Evolutionary conservation across 2,888 invertebrate species (phyloP).

Genomic region (Ophion costatus): DNA sequence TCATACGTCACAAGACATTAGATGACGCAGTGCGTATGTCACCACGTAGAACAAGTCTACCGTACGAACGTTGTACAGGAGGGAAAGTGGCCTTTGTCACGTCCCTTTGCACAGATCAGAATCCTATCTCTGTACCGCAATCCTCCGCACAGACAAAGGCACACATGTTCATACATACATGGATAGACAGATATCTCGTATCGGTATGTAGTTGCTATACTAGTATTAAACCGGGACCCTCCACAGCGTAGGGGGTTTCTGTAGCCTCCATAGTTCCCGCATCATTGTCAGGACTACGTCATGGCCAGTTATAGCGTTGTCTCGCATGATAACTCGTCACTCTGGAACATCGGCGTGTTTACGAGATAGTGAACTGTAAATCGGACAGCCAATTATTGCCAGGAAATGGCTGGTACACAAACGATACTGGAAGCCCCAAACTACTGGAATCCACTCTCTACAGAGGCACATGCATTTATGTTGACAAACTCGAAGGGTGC

Average conservation of each 20-base stretch:
- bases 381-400: slow-evolving; percentile 23
- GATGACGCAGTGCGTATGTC: slow-evolving; percentile 54
- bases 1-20: slow-evolving; percentile 78
- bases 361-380: slow-evolving; percentile 27
- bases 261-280: slow-evolving; percentile 31
- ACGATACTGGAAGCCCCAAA: neutral
- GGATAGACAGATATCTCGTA: neutral
- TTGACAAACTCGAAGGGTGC: neutral
- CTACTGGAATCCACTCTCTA: neutral
- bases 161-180: neutral
- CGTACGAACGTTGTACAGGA: neutral
- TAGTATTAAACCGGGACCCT: slow-evolving; percentile 35
- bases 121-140: slow-evolving; percentile 63
- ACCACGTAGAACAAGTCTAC: slow-evolving; percentile 18
- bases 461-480: neutral
- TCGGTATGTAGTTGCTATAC: slow-evolving; percentile 3
- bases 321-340: slow-evolving; percentile 23
- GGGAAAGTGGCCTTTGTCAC: slow-evolving; percentile 68
- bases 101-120: slow-evolving; percentile 68
- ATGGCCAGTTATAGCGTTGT: slow-evolving; percentile 8
- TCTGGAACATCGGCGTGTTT: slow-evolving; percentile 22
- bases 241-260: slow-evolving; percentile 9
- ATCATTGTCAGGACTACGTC: slow-evolving; percentile 45
- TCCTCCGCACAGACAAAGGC: neutral
- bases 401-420: neutral